Conservation (phyloP, 2,113 vertebrate genomes). For the Hylia prasina region DNA sequence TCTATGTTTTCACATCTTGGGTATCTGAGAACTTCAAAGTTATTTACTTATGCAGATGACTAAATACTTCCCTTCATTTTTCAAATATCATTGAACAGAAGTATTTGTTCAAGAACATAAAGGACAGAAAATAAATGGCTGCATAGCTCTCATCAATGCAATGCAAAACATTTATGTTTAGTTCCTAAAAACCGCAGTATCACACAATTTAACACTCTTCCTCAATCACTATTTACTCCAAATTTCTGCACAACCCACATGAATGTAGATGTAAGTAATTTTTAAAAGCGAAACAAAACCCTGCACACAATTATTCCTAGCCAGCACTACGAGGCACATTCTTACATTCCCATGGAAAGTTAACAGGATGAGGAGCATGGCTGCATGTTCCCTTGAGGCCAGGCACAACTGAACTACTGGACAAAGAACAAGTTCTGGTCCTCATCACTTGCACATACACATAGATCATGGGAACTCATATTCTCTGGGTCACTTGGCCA, state of each 20-base stretch:
- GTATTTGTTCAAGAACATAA: not conserved
- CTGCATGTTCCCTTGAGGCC: not conserved
- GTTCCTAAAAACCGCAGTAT: not conserved
- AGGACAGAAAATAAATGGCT: not conserved
- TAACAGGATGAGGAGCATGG: not conserved
- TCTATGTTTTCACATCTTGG: not conserved
- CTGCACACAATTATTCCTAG: not conserved
- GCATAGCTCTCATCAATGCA: not conserved
- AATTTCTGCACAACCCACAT: not conserved
- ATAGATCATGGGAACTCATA: conserved; percentile 25
- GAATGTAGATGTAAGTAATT: not conserved
- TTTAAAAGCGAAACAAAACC: not conserved
- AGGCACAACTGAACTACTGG: not conserved
- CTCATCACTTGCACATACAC: not conserved
- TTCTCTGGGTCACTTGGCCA: conserved; percentile 24
- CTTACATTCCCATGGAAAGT: not conserved
- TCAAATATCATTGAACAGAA: not conserved
- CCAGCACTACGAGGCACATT: not conserved
- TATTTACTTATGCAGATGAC: not conserved
- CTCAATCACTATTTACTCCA: not conserved
- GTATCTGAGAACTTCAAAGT: not conserved
- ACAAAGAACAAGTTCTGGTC: not conserved
- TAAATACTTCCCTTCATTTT: not conserved
- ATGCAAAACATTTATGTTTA: not conserved
- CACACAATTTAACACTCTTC: not conserved